Evolutionary conservation across 2,888 invertebrate genomes (phyloP), one percentile per base, ranked within the genome.

Genomic region (Villa cingulata): DNA sequence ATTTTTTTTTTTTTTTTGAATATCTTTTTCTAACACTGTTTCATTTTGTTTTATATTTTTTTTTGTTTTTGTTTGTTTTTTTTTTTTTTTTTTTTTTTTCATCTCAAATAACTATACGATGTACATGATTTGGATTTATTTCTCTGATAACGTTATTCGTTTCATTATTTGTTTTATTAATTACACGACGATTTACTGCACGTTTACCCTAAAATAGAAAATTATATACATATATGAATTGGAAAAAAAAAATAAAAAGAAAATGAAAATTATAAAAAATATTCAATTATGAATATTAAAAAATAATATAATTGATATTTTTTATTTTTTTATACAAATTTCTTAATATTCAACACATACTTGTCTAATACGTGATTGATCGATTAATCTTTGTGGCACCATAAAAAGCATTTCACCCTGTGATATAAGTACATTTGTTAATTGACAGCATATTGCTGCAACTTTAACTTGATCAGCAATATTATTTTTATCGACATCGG

Each of bases 381-480:
- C 63, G 60, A 86, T 69, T 37, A 89, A 72, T 45, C 81, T 78
- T 51, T 75, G 74, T 43, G 90, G 86, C 54, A 91, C 83, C 52
- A 77, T 74, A 82, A 90, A 92, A 50, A 94, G 72, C 53, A 77
- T 76, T 50, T 86, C 80, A 56, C 82, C 77, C 65, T 82, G 81
- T 48, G 80, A 78, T 68, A 94, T 81, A 57, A 94, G 71, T 43
- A 83, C 80, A 64, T 88, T 86, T 36, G 91, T 87, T 49, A 91
- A 79, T 62, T 81, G 81, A 62, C 89, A 89, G 58, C 88, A 91
- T 59, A 86, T 80, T 6, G 90, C 89, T 1, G 92, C 92, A 67
- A 87, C 82, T 54, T 83, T 83, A 6, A 88, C 77, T 65, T 88
- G 86, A 40, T 80, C 82, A 58, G 76, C 78, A 58, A 85, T 73